These are phyloP conservation scores for Neodiprion lecontei DNA, from an alignment of 1,140 invertebrate species.

Conservation along the genomic window DNA sequence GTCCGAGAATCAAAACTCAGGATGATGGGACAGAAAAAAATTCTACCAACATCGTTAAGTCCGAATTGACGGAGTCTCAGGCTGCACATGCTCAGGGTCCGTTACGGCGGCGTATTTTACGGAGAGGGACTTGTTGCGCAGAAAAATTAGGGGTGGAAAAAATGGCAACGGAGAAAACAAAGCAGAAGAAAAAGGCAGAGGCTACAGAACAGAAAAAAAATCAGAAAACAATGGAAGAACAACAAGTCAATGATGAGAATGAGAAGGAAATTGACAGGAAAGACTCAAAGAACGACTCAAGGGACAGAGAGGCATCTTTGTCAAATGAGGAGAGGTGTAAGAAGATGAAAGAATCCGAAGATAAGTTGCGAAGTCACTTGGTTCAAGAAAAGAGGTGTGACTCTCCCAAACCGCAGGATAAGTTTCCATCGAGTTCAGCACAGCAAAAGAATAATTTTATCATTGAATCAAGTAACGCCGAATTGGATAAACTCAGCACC, in stretches of 20 bases:
- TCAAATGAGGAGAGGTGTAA: too few species aligned
- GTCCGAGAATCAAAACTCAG: not conserved
- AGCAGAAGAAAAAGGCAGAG: conserved; percentile 6
- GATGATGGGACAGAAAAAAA: not conserved
- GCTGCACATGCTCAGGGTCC: conserved; percentile 16
- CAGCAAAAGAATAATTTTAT: too few species aligned
- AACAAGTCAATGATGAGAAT: conserved; percentile 19
- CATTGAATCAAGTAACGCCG: too few species aligned
- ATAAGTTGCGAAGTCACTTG: too few species aligned
- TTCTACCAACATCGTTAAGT: too few species aligned
- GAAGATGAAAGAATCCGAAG: too few species aligned
- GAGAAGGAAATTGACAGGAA: conserved; percentile 11
- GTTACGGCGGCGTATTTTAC: not conserved
- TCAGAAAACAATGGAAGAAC: not conserved
- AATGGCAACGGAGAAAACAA: not conserved
- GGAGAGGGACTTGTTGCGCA: not conserved
- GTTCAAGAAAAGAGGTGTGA: too few species aligned
- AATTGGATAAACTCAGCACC: too few species aligned
- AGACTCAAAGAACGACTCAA: conserved; percentile 30
- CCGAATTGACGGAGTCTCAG: not conserved
- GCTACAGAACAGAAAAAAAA: not conserved
- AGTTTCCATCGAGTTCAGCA: too few species aligned
- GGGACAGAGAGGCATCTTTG: not conserved
- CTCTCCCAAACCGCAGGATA: too few species aligned
- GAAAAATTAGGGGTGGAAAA: conserved; percentile 6